Evolutionary conservation across 2,113 vertebrate genomes (phyloP).

Genomic region (Spea multiplicata): DNA sequence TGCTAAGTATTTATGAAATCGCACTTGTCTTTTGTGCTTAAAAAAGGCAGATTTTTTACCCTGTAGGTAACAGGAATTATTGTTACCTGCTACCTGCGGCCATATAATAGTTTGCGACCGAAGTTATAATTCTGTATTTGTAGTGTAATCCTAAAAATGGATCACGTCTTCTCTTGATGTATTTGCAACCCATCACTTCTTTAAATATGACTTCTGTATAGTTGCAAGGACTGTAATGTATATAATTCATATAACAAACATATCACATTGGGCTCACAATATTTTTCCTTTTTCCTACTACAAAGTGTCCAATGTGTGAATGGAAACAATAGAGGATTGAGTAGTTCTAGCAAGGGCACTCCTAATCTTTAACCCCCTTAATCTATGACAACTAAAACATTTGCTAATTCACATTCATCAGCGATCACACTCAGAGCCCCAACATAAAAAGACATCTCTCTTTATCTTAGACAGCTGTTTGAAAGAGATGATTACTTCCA

Average conservation of each 20-base stretch:
- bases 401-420: neutral
- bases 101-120: too few species aligned
- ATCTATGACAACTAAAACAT: neutral
- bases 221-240: neutral
- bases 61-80: too few species aligned
- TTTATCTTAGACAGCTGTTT: too few species aligned
- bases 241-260: neutral
- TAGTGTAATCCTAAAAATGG: neutral
- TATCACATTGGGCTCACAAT: neutral
- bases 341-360: neutral
- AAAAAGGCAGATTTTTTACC: too few species aligned
- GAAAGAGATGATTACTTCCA: too few species aligned
- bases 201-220: neutral
- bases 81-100: too few species aligned
- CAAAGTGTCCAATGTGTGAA: neutral
- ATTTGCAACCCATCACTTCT: neutral
- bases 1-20: too few species aligned
- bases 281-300: neutral
- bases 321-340: neutral
- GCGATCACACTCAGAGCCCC: neutral
- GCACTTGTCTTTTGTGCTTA: too few species aligned
- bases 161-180: neutral
- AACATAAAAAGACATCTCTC: neutral
- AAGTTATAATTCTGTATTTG: neutral
- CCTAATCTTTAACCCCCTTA: neutral